A percentile compares a stretch with the other conserved stretches of the same genome.
Conservation (phyloP, 2,888 invertebrate genomes). For the Lithophane ornitopus region DNA sequence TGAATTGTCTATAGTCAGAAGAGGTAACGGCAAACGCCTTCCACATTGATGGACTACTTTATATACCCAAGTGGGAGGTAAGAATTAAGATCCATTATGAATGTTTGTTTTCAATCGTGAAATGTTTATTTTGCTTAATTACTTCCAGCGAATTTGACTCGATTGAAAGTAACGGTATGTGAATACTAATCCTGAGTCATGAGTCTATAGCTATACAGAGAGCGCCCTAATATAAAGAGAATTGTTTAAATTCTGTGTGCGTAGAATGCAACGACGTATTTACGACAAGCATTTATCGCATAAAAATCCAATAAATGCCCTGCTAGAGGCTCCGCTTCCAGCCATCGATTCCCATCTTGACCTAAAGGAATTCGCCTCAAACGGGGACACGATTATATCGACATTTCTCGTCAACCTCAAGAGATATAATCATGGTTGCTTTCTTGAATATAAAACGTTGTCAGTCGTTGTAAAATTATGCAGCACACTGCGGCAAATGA, state of each 20-base stretch:
- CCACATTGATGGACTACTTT: slow-evolving; percentile 51
- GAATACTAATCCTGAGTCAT: slow-evolving; percentile 35
- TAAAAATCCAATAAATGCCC: slow-evolving; percentile 49
- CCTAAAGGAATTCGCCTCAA: slow-evolving; percentile 53
- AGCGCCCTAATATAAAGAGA: slow-evolving; percentile 13
- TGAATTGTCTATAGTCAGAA: slow-evolving; percentile 44
- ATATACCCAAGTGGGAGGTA: slow-evolving; percentile 41
- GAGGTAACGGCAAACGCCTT: slow-evolving; percentile 41
- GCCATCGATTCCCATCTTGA: slow-evolving; percentile 43
- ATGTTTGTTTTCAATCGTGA: slow-evolving; percentile 53
- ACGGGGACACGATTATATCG: slow-evolving; percentile 46
- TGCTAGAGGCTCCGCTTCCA: slow-evolving; percentile 15
- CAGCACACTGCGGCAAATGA: slow-evolving; percentile 50
- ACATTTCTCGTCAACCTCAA: slow-evolving; percentile 48
- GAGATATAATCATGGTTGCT: slow-evolving; percentile 45
- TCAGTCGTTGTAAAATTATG: slow-evolving; percentile 56
- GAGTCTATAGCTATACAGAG: slow-evolving; percentile 20
- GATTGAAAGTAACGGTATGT: slow-evolving; percentile 32
- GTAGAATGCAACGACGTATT: slow-evolving; percentile 27
- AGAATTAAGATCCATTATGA: slow-evolving; percentile 46
- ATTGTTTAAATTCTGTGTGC: slow-evolving; percentile 36
- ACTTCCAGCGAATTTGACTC: slow-evolving; percentile 46
- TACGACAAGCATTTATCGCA: slow-evolving; percentile 39
- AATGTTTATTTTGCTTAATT: slow-evolving; percentile 56
- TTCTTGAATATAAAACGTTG: slow-evolving; percentile 56